Conservation (phyloP, 1,140 invertebrate genomes). For the Nixonia krombeini region DNA sequence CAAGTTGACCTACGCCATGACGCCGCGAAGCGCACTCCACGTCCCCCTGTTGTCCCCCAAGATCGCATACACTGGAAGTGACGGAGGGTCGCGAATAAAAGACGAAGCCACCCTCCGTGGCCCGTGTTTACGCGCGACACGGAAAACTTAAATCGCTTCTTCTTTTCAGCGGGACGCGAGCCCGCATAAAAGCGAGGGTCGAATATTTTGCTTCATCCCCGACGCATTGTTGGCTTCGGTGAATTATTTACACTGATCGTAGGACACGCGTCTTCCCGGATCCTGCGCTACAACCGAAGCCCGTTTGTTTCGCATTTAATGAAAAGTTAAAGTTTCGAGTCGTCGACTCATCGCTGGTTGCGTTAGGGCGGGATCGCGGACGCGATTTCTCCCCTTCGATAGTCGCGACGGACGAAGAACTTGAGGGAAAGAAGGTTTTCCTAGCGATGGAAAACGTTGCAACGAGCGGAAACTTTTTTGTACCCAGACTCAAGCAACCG, state of each 20-base stretch:
- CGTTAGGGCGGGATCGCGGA: constrained; percentile 5
- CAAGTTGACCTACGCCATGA: constrained; percentile 38
- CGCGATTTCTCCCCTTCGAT: not conserved
- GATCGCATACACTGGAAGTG: constrained; percentile 41
- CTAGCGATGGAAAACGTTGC: not conserved
- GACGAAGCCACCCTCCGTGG: constrained; percentile 41
- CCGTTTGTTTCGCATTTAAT: too few relatives aligned
- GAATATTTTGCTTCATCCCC: constrained; percentile 29
- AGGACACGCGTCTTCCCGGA: constrained; percentile 25
- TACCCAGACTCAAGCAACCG: constrained; percentile 21
- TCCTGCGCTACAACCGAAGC: too few relatives aligned
- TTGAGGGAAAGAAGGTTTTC: not conserved
- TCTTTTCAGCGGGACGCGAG: constrained; percentile 35
- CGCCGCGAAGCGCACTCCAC: constrained; percentile 19
- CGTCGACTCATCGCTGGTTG: too few relatives aligned
- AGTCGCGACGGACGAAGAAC: not conserved
- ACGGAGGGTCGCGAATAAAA: constrained; percentile 43
- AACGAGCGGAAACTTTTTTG: constrained; percentile 19
- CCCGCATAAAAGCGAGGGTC: constrained; percentile 30
- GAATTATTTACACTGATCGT: constrained; percentile 47
- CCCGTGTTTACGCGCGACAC: constrained; percentile 37
- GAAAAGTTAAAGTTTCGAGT: too few relatives aligned
- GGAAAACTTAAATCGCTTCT: constrained; percentile 42
- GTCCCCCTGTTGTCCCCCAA: constrained; percentile 26
- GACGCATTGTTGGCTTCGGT: constrained; percentile 20